These are phyloP conservation scores for Nyctereutes procyonoides DNA, from an alignment of 2,113 vertebrate genomes.

Conservation along the genomic window DNA sequence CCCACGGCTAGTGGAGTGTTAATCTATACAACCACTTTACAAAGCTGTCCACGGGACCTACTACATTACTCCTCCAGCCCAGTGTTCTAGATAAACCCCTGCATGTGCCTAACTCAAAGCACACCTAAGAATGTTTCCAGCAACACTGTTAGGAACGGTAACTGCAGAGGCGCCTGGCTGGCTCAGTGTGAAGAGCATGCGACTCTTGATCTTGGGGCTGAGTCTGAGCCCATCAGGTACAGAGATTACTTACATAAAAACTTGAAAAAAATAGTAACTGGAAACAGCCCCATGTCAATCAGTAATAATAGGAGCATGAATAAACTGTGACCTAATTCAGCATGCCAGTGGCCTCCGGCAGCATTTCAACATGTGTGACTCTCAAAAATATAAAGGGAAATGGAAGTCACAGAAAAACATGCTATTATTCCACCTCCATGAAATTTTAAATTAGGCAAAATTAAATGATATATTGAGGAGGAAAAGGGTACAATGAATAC, in stretches of 20 bases:
- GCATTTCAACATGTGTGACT: no score
- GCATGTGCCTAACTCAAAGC: not conserved
- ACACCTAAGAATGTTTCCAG: accelerated
- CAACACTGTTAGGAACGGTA: not conserved
- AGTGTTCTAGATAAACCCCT: not conserved
- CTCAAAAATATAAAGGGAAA: no score
- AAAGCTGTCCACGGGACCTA: not conserved
- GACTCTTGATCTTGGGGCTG: not conserved
- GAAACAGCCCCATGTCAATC: no score
- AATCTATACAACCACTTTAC: not conserved
- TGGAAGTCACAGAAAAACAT: no score
- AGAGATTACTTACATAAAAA: not conserved
- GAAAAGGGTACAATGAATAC: no score
- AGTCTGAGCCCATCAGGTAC: not conserved
- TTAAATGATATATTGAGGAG: no score
- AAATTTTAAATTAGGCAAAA: no score
- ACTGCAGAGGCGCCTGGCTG: not conserved
- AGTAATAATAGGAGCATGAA: no score
- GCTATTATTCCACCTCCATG: no score
- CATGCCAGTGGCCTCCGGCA: no score
- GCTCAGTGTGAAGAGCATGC: not conserved
- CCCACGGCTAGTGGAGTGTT: no score
- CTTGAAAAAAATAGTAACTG: not conserved
- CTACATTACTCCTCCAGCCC: not conserved
- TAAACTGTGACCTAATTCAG: no score